A percentile compares a stretch with the other conserved stretches of the same genome.
phyloP scores from a whole-genome alignment of 1,140 invertebrate species.

The Maconellicoccus hirsutus region DNA sequence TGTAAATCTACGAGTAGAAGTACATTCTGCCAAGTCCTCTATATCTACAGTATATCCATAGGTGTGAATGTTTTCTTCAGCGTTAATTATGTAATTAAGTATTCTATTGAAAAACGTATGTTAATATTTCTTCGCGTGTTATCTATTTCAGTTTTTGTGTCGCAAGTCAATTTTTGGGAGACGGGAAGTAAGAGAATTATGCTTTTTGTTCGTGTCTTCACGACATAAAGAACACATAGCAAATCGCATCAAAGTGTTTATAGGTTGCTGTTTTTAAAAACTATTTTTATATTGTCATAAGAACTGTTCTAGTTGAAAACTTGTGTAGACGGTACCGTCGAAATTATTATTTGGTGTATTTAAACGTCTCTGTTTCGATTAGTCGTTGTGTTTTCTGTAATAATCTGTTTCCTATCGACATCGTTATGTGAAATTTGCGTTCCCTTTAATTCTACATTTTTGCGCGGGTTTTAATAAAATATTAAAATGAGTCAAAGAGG shows the following conservation, averaged over 20 bases:
- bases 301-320: no score
- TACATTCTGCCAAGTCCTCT: no score
- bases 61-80: no score
- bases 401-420: no score
- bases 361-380: no score
- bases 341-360: no score
- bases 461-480: not conserved
- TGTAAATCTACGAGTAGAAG: no score
- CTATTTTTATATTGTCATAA: not conserved
- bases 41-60: no score
- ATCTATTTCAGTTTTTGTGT: constrained; percentile 1
- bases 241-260: not conserved
- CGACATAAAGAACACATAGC: not conserved
- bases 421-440: no score
- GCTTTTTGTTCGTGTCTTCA: constrained; percentile 14
- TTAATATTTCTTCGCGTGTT: not conserved
- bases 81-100: not conserved
- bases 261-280: not conserved
- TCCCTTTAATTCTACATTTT: not conserved
- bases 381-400: no score
- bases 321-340: no score
- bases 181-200: constrained; percentile 1
- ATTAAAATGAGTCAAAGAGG: constrained; percentile 10
- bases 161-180: not conserved
- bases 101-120: not conserved